Evolutionary conservation across 1,140 invertebrate genomes (phyloP).

Genomic region (Diachasmimorpha longicaudata): DNA sequence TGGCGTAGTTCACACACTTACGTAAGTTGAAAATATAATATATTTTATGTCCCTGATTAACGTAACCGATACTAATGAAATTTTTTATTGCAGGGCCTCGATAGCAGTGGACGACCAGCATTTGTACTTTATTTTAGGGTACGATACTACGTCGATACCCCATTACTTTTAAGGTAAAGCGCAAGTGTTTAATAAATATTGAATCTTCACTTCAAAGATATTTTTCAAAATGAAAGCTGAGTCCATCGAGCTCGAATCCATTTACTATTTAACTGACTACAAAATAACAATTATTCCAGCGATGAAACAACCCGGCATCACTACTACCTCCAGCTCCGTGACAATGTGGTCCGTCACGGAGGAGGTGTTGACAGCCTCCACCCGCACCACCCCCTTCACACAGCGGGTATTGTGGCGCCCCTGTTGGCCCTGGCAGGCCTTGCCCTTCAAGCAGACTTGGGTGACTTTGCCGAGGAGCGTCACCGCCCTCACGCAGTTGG

Average conservation of each 20-base stretch:
- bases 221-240: too few species aligned
- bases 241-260: too few species aligned
- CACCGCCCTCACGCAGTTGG: conserved; percentile 68
- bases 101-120: conserved; percentile 86
- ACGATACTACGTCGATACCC: conserved; percentile 93
- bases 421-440: conserved; percentile 83
- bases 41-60: neutral
- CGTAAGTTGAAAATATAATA: conserved; percentile 68
- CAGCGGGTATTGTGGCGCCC: conserved; percentile 56
- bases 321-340: conserved; percentile 92
- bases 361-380: conserved; percentile 64
- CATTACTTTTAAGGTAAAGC: conserved; percentile 76
- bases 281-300: conserved; percentile 58
- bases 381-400: conserved; percentile 71
- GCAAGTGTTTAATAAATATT: too few species aligned
- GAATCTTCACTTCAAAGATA: too few species aligned
- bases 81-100: conserved; percentile 75
- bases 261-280: too few species aligned
- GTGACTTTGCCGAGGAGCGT: conserved; percentile 70
- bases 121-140: conserved; percentile 91
- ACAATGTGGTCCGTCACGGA: conserved; percentile 81
- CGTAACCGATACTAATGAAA: neutral
- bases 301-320: conserved; percentile 89
- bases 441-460: conserved; percentile 90
- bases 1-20: conserved; percentile 92